Conservation (phyloP, 2,113 vertebrate species). For the Plecturocebus donacophilus region DNA sequence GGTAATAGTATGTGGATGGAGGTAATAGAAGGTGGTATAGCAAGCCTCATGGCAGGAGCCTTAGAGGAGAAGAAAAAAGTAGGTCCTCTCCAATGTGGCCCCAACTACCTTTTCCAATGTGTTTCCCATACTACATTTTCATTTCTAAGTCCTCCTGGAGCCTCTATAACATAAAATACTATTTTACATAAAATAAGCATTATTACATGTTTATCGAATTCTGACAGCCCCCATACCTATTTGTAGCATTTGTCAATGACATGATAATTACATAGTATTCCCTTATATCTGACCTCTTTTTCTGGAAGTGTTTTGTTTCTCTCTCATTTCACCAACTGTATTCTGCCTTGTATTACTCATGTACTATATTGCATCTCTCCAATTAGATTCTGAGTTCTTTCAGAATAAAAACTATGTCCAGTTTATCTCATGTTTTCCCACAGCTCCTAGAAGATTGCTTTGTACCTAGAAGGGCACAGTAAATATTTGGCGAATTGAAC, state of each 20-base stretch:
- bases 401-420: background rate
- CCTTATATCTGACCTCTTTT: background rate
- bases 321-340: background rate
- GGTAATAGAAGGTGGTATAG: background rate
- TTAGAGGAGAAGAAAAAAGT: background rate
- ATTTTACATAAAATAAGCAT: background rate
- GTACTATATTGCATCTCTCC: background rate
- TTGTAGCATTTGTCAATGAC: background rate
- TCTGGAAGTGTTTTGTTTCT: background rate
- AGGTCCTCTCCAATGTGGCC: background rate
- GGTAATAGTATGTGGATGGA: background rate
- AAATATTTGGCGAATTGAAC: background rate
- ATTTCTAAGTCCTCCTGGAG: background rate
- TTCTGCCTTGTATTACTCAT: background rate
- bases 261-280: background rate
- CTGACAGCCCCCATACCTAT: background rate
- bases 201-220: background rate
- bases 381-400: background rate
- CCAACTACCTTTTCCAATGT: background rate
- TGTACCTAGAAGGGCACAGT: background rate
- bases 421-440: background rate
- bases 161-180: background rate
- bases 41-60: background rate
- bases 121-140: background rate
- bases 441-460: background rate